Evolutionary conservation across 2,113 vertebrate genomes (phyloP), one percentile per base, ranked within the genome.

Genomic region (Macroglossus sobrinus): DNA sequence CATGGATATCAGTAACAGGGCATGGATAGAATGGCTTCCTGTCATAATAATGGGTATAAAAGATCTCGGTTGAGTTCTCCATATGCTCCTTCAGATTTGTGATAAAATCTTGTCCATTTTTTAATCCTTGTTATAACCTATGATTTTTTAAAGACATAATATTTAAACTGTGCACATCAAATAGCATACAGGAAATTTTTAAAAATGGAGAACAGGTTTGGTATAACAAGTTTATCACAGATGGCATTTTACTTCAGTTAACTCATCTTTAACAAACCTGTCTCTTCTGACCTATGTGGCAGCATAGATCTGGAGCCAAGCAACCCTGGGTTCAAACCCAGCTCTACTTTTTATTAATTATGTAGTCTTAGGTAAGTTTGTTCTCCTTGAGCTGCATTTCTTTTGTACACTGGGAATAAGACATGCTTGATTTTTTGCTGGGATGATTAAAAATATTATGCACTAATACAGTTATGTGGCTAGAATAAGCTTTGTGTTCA

Each of bases 201-300:
- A 16, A 38, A 80, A 81, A 69, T 45, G 8, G 28, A 85, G 38
- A 76, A 26, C 5, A 74, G 16, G 19, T 89, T 69, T 85, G n/a
- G 26, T 76, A 3, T 68, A 38, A 92, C 19, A 96, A 61, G 35
- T 43, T 90, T 76, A 93, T 61, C 38, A 80, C 33, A 89, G 57
- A 16, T 57, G 12, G 74, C 33, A 97, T 45, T 85, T 94, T 81
- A 94, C 38, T 78, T 92, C 50, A 93, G 75, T 94, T 91, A 66
- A 95, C 19, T 72, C 30, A 85, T 71, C 66, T 38, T 79, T 93
- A 84, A 84, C 4, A 76, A 95, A 63, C 1, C 19, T 21, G 28
- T 21, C 35, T 84, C 45, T 96, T 74, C 38, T 75, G 15, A 82
- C 43, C 24, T 33, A 69, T 50, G n/a, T 85, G 85, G 55, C 33